Evolutionary conservation across 53 echinoderm and acorn worm species (phyloP), one percentile per base, ranked within the genome.

Genomic region (Henricia sp.): DNA sequence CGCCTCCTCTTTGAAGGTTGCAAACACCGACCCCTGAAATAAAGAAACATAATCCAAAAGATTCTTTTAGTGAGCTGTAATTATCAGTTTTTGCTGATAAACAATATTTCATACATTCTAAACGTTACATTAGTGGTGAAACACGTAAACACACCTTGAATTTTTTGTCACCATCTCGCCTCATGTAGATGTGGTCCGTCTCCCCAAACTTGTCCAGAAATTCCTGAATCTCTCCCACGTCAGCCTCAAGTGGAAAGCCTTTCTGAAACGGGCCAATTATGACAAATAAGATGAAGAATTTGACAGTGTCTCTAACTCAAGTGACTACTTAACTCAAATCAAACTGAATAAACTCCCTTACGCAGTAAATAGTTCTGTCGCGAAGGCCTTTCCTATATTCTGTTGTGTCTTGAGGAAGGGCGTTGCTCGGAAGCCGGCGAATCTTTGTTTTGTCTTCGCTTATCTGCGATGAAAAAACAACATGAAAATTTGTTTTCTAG

Each of bases 401-500:
- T 46, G 95, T 90, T 43, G 94, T 94, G 67, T 96, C 96, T 48
- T 92, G 92, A 57, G 96, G 96, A 20, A 96, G 73, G 1, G 96
- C 94, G 70, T 90, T 94, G 51, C n/a, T 55, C 3, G 75, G 71
- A 39, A 67, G 82, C 43, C 96, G 62, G 17, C 96, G 78, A 52
- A 96, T 96, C 83, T 96, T 96, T 19, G 3, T 21, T 71, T 85
- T 90, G 59, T 96, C 96, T 67, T 96, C 96, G 24, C 92, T 92
- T 1, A 96, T 52, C 96, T 96, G 38, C 43, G 77, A 23, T 37
- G n/a, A n/a, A n/a, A n/a, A n/a, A n/a, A n/a, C n/a, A n/a, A n/a
- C n/a, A n/a, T n/a, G n/a, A n/a, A n/a, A n/a, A n/a, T n/a, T n/a
- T n/a, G n/a, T n/a, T n/a, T n/a, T n/a, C n/a, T n/a, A n/a, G n/a